Evolutionary conservation across 2,888 invertebrate genomes (phyloP), one percentile per base, ranked within the genome.

Genomic region (Drosophila melanosoma): DNA sequence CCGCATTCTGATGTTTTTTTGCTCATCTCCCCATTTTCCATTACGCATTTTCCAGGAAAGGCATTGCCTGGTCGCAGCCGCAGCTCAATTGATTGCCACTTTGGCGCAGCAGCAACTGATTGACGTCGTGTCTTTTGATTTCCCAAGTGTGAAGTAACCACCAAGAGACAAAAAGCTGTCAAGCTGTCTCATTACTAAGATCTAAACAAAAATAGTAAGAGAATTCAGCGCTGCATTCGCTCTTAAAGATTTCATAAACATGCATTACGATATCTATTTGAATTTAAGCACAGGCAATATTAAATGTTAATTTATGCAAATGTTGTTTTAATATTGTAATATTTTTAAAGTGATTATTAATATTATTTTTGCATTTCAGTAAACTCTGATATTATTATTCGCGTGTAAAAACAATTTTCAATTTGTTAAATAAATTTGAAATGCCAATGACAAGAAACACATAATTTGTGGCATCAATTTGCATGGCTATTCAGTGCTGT

Each of bases 101-200:
- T 64, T 68, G 68, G 68, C 58, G 53, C 52, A 49, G 38, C 51
- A 42, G 51, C 61, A 56, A 58, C 63, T 77, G 83, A 72, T 70
- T 82, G 70, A 69, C 69, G 67, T 66, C 77, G 73, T 81, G 81
- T 86, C 84, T 72, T 86, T 88, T 85, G 88, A 86, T 84, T 85
- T 89, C 84, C 85, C 89, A 74, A 64, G 89, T 69, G 85, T 79
- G 71, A 67, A 67, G 65, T 72, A 73, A 60, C 35, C 49, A 38
- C 52, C 53, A 33, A n/a, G 17, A 63, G 63, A 49, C 57, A 35
- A 59, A 36, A 49, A 23, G 40, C 56, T 53, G 54, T 60, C 74
- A 66, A 33, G 33, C 57, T 33, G 45, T 36, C 20, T 38, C 62
- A 71, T 62, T 58, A 52, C 57, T n/a, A 38, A 58, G 33, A 26